Base-by-base conservation (phyloP, 2,797 vertebrate species). In the Tolypeutes matacus region DNA sequence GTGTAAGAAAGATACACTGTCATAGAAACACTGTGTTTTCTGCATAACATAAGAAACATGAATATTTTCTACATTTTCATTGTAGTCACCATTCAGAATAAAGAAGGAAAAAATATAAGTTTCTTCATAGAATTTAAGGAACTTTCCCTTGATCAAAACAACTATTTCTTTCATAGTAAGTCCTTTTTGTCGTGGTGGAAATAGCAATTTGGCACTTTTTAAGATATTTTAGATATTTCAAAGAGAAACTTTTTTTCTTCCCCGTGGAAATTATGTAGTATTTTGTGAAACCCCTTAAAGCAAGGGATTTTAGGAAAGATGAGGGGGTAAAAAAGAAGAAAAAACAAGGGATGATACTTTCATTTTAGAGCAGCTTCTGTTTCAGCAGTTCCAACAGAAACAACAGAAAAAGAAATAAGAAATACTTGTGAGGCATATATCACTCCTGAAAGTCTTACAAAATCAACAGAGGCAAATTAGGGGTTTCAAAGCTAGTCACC, bases 401-500 rank as follows among this genome's bases (percentile, higher is more conserved):
- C 13, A 69, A 76, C 20, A 90, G 31, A 91, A 36, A 60, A 82
- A 70, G 36, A 77, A 91, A 51, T 31, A 67, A 88, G 21, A 76
- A 77, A 88, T 62, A 51, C 72, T 95, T 70, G 23, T 56, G 91
- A 96, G 75, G 81, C 64, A 81, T 78, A 76, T 11, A 87, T 91
- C 83, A 72, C 53, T 94, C 46, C 51, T 69, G 67, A 96, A 91
- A 81, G 82, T 91, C 91, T 94, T 93, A 86, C n/a, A 96, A 94
- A 95, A 95, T 67, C 96, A 95, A 88, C 73, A 70, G 86, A 96
- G 87, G 96, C 83, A 97, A 96, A 97, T 96, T 85, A 96, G 62
- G 53, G 84, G 42, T 94, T 96, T 97, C 89, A 96, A 94, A 97
- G 75, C 93, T 96, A 94, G 88, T 95, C 70, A 96, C 60, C 95